Percentiles rank a stretch among this genome's conserved stretches.
These are phyloP conservation scores for Azorinus chamasolen DNA, from an alignment of 2,888 invertebrate species.

Conservation along the genomic window DNA sequence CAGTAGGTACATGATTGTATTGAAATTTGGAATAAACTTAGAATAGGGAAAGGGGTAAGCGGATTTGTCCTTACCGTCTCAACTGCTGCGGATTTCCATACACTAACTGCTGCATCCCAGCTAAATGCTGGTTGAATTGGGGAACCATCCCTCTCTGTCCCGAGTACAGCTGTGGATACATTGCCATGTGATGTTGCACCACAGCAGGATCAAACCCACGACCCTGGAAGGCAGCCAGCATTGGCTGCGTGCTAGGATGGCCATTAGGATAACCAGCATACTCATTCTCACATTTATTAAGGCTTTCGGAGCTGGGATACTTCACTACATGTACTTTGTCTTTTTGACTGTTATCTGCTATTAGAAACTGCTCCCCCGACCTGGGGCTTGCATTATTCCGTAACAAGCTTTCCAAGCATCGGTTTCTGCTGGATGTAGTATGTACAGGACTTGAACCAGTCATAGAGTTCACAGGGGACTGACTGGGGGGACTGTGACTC, in stretches of 20 bases:
- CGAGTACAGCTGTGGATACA: slow-evolving; percentile 48
- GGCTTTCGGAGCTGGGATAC: no score
- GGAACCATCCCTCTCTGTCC: slow-evolving; percentile 34
- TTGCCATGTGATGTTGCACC: slow-evolving; percentile 35
- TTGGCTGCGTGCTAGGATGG: no score
- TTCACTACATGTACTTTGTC: background rate
- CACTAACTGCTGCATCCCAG: slow-evolving; percentile 72
- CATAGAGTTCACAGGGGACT: slow-evolving; percentile 12
- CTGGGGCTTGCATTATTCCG: slow-evolving; percentile 8
- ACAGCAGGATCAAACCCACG: slow-evolving; percentile 8
- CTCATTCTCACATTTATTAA: no score
- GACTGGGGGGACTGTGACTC: slow-evolving; percentile 24
- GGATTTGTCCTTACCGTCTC: slow-evolving; percentile 6
- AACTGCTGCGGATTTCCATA: slow-evolving; percentile 38
- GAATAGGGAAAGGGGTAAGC: no score
- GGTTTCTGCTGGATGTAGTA: background rate
- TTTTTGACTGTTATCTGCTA: background rate
- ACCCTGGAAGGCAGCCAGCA: background rate
- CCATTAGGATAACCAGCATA: background rate
- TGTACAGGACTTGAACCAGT: background rate
- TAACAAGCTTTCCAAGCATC: slow-evolving; percentile 9
- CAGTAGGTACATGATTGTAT: no score
- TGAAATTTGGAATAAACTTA: no score
- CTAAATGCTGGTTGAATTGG: slow-evolving; percentile 70
- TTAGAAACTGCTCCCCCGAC: background rate